Base-by-base conservation (phyloP, 92 coral and sea anemone genomes). In the Pocillopora grandis region DNA sequence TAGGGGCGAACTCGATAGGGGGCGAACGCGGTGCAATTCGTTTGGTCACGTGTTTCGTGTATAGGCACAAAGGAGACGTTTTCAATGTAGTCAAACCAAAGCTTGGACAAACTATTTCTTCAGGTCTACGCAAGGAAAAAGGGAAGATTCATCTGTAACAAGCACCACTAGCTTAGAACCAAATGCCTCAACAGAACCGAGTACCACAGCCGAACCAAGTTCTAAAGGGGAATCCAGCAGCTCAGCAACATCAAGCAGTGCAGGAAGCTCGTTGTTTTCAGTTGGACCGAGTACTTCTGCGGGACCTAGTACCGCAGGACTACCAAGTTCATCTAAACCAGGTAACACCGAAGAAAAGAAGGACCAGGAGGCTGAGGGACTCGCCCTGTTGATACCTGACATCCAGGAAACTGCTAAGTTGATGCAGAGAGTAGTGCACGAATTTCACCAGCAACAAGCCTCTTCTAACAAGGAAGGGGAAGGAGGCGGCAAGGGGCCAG, bases 341-440 rank as follows among this genome's bases (percentile, higher is more conserved):
- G 71, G 76, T 70, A 37, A 18, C 1, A 27, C 48, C 2, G 92
- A 91, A 64, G 92, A 83, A 66, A 77, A 81, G 92, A 81, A 88
- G 31, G 99, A 97, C 68, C 77, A 90, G 3, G 99, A 97, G n/a
- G 94, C 97, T 58, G 99, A 97, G 65, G 96, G 99, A 3, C 92
- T 97, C 18, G 94, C 99, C 16, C 82, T 90, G 23, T 92, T 97
- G 19, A 93, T 97, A 77, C 99, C 99, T 13, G 99, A 97, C 75
- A 93, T 97, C 76, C 99, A 97, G 84, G 90, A 92, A 20, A 97
- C 99, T 10, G 95, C 99, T 12, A 86, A 89, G 72, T 70, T 97
- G 80, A 88, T 94, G 61, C 95, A 92, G 76, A 87, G 81, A 23
- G 94, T 95, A 62, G 90, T 94, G 23, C 90, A 83, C 20, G 82